phyloP scores from a whole-genome alignment of 1,140 invertebrate species.

The Sweltsa coloradensis region DNA sequence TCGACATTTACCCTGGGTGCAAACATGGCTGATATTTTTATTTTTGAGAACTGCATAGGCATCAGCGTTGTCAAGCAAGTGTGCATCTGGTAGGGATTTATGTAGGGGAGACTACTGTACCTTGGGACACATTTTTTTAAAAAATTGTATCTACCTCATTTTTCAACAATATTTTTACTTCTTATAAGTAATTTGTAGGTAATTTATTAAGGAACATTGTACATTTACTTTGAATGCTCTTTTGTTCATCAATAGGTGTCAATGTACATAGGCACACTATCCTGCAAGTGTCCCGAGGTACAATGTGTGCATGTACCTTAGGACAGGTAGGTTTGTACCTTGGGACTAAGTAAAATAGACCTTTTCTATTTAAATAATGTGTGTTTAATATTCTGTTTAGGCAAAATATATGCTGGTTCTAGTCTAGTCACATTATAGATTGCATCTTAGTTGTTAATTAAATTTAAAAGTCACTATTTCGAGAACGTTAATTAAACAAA shows the following conservation, averaged over 20 bases:
- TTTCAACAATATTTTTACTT: background rate
- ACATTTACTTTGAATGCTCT: too few relatives aligned
- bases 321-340: background rate
- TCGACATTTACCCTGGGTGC: too few relatives aligned
- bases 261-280: background rate
- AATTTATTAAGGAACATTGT: background rate
- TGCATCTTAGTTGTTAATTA: background rate
- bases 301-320: conserved; percentile 2
- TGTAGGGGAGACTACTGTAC: conserved; percentile 1
- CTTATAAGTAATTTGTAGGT: background rate
- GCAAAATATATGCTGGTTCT: too few relatives aligned
- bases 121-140: conserved; percentile 5
- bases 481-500: background rate
- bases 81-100: too few relatives aligned
- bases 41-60: too few relatives aligned
- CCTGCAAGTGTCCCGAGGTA: conserved; percentile 4
- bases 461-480: background rate
- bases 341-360: background rate
- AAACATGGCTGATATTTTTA: too few relatives aligned
- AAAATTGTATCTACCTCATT: background rate
- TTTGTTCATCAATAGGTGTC: too few relatives aligned
- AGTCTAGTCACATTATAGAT: background rate
- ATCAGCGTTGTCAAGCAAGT: too few relatives aligned
- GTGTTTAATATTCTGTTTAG: too few relatives aligned
- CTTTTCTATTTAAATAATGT: too few relatives aligned